Percentiles rank a stretch among this genome's conserved stretches.
phyloP scores from a whole-genome alignment of 2,797 vertebrate genomes.

The Gymnodraco acuticeps region DNA sequence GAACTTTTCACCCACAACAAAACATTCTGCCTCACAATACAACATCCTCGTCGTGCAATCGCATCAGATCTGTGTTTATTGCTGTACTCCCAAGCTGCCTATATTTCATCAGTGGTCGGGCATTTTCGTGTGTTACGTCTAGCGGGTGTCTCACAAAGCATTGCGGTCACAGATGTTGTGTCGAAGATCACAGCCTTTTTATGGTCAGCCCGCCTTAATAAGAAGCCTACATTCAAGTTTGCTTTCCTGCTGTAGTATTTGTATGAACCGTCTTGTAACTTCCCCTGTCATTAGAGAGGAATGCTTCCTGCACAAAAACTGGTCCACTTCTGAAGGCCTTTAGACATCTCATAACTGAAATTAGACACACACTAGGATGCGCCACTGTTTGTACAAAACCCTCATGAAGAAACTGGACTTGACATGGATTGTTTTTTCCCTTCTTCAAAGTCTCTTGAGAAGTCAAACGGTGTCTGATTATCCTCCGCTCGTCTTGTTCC shows the following conservation, averaged over 20 bases:
- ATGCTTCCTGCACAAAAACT: constrained; percentile 62
- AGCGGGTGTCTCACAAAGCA: constrained; percentile 23
- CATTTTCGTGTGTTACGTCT: not conserved
- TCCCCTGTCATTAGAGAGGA: constrained; percentile 77
- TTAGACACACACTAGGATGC: constrained; percentile 28
- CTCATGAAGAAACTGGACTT: not conserved
- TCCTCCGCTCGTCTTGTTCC: constrained; percentile 28
- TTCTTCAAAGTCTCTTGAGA: not conserved
- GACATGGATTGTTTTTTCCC: not conserved
- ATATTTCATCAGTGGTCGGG: not conserved
- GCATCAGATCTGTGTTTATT: constrained; percentile 35
- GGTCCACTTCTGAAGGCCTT: constrained; percentile 30
- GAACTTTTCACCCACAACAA: constrained; percentile 44
- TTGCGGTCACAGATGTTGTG: constrained; percentile 36
- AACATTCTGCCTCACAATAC: not conserved
- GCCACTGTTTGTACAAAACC: not conserved
- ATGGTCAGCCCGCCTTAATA: constrained; percentile 53
- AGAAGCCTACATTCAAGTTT: constrained; percentile 57
- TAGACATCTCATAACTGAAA: constrained; percentile 48
- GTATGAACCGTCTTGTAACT: constrained; percentile 49
- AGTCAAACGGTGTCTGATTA: constrained; percentile 3
- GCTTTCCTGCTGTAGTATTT: constrained; percentile 57
- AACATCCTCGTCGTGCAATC: constrained; percentile 26
- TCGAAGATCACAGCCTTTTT: constrained; percentile 52
- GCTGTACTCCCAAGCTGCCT: constrained; percentile 27